Evolutionary conservation across 2,113 vertebrate species (phyloP), one percentile per base, ranked within the genome.

Genomic region (Oreotragus oreotragus): DNA sequence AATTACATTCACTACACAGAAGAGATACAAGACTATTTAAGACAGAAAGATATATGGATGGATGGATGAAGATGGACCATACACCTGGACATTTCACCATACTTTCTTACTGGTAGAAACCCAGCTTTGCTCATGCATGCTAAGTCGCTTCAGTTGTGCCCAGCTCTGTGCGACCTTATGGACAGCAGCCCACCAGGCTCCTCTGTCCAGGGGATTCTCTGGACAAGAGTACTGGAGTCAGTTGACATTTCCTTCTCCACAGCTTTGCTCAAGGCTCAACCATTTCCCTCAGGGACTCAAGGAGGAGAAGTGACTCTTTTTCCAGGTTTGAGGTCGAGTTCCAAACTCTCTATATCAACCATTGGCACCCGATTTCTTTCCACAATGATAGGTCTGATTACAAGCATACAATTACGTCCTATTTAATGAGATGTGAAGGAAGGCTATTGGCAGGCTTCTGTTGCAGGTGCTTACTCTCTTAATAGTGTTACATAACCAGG

Each of bases 81-180:
- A 58, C 47, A 45, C 43, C 25, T 25, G 33, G n/a, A 53, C 8
- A 62, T 51, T 64, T 53, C 17, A 2, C 7, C 11, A 39, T 17
- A 25, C 36, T 79, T 86, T 79, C 25, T 84, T 92, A 58, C 53
- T 62, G 70, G 36, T 47, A 51, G 83, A 62, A 86, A 87, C 17
- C 3, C 23, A n/a, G 45, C 25, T 33, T 84, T 57, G 23, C 49
- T 93, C 45, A 79, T 73, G n/a, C n/a, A 3, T 23, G n/a, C 66
- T 73, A 73, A 73, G 36, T 23, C 10, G 0, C 10, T 73, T 73
- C 19, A 23, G 66, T 39, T 0, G 0, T 39, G 66, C 39, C 36
- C 2, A 6, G 36, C n/a, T 39, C 66, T 39, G 64, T 70, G 36
- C 0, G 5, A 73, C 10, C 36, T 11, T 73, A 39, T 12, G 10